Percentiles rank a stretch among this genome's conserved stretches.
Conservation (phyloP, 1,140 invertebrate genomes). For the Carcinoscorpius rotundicauda region DNA sequence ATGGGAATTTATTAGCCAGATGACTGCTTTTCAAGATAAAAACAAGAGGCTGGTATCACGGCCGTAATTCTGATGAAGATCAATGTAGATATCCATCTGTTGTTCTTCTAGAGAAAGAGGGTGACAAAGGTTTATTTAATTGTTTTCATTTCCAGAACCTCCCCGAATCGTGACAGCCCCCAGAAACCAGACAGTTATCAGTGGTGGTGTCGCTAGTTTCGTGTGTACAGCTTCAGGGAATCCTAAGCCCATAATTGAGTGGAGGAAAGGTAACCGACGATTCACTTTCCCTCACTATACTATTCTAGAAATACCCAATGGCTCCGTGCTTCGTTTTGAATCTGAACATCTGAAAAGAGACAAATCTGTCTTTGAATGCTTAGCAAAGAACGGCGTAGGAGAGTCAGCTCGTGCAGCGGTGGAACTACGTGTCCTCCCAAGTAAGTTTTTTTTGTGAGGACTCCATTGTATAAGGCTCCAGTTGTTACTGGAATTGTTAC, state of each 20-base stretch:
- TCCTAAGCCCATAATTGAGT: conserved; percentile 46
- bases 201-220: conserved; percentile 83
- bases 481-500: no score
- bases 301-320: conserved; percentile 42
- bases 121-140: no score
- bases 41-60: no score
- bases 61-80: no score
- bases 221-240: conserved; percentile 86
- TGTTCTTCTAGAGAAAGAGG: no score
- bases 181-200: conserved; percentile 70
- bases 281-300: conserved; percentile 33
- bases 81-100: no score
- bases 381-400: conserved; percentile 91
- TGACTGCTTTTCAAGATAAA: no score
- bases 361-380: conserved; percentile 85
- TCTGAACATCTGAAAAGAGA: conserved; percentile 73
- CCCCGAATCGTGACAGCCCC: conserved; percentile 77
- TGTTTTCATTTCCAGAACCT: conserved; percentile 52
- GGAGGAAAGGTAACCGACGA: conserved; percentile 35
- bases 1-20: no score
- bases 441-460: conserved; percentile 40
- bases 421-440: conserved; percentile 71
- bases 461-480: no score
- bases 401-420: conserved; percentile 77
- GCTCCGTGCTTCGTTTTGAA: conserved; percentile 81